Conservation (phyloP, 2,113 vertebrate genomes). For the Haemorhous mexicanus region DNA sequence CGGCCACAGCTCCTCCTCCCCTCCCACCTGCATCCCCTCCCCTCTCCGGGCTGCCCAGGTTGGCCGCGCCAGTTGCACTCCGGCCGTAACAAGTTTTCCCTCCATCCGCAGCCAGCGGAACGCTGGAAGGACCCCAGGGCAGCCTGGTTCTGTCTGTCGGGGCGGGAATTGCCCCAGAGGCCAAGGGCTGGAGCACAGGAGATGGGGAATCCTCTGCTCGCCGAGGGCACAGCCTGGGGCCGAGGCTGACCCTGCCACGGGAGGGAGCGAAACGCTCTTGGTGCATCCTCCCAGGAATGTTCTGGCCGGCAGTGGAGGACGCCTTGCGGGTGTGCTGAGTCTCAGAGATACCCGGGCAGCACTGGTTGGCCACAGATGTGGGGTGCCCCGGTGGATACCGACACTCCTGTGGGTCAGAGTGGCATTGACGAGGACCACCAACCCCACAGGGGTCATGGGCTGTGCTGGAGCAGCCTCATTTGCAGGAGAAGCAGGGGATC, state of each 20-base stretch:
- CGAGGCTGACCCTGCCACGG: background rate
- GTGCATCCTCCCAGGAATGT: background rate
- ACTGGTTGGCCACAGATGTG: accelerated
- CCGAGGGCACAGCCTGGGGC: background rate
- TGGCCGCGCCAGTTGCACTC: background rate
- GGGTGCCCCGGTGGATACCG: accelerated
- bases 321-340: background rate
- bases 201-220: background rate
- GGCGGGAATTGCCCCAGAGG: accelerated
- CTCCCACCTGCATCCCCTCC: background rate
- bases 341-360: background rate
- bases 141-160: background rate
- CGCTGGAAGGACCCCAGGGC: background rate
- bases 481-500: background rate
- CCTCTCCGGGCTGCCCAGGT: background rate
- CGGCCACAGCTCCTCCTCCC: background rate
- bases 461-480: background rate
- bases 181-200: background rate
- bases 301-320: background rate
- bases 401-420: accelerated
- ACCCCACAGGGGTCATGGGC: accelerated
- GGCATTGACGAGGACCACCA: accelerated
- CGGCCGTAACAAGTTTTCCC: background rate
- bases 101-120: accelerated
- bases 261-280: accelerated